Conservation (phyloP, 1,140 invertebrate genomes). For the Coenobita brevimanus region DNA sequence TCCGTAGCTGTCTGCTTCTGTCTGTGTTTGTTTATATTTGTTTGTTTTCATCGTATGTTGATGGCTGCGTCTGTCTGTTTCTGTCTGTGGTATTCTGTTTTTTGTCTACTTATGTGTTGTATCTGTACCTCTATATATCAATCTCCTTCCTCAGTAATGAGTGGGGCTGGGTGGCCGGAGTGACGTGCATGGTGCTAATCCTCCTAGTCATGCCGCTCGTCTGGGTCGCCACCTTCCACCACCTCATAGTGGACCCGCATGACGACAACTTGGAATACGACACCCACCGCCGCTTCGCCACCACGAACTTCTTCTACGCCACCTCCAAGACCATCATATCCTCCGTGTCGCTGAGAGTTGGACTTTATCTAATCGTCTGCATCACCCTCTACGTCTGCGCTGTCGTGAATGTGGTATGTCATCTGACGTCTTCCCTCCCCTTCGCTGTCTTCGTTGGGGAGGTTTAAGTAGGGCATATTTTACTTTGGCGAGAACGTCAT, state of each 20-base stretch:
- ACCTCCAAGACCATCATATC: slow-evolving; percentile 76
- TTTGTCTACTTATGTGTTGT: too few species aligned
- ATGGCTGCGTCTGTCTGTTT: too few species aligned
- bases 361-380: slow-evolving; percentile 81
- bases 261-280: slow-evolving; percentile 73
- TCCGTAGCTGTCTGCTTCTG: too few species aligned
- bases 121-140: neutral
- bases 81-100: too few species aligned
- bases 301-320: slow-evolving; percentile 75
- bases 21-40: too few species aligned
- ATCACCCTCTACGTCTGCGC: slow-evolving; percentile 79
- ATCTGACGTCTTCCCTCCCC: too few species aligned
- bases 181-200: slow-evolving; percentile 73
- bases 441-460: too few species aligned
- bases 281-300: slow-evolving; percentile 50
- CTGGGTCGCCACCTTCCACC: slow-evolving; percentile 81
- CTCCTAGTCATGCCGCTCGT: slow-evolving; percentile 78
- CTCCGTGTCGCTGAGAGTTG: slow-evolving; percentile 78
- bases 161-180: slow-evolving; percentile 69
- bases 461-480: too few species aligned
- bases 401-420: slow-evolving; percentile 78
- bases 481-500: too few species aligned
- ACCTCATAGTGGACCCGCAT: slow-evolving; percentile 72
- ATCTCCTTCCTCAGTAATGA: neutral
- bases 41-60: too few species aligned